phyloP scores from a whole-genome alignment of 1,140 invertebrate species.

The Eueides isabella region DNA sequence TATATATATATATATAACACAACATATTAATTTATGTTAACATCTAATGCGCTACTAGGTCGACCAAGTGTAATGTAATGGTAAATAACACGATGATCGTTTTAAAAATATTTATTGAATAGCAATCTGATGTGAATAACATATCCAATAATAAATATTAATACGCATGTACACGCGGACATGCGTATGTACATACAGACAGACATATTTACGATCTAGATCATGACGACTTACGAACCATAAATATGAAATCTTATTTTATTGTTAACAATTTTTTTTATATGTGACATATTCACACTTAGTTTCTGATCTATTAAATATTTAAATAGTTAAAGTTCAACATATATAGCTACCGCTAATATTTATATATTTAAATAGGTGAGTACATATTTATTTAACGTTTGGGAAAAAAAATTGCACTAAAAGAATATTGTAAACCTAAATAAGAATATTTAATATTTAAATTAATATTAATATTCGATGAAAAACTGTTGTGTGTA shows the following conservation, averaged over 20 bases:
- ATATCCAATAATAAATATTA: background rate
- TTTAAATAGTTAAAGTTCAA: background rate
- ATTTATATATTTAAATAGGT: too few relatives aligned
- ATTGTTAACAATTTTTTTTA: too few relatives aligned
- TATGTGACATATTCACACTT: background rate
- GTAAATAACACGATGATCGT: background rate
- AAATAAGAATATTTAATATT: background rate
- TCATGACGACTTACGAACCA: too few relatives aligned
- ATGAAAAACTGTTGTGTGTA: background rate
- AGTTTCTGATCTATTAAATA: background rate
- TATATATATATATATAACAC: too few relatives aligned
- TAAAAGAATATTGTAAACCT: background rate
- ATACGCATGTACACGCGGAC: background rate
- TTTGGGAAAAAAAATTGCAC: too few relatives aligned
- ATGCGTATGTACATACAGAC: too few relatives aligned
- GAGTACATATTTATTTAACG: too few relatives aligned
- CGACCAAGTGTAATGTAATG: background rate
- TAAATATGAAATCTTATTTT: background rate
- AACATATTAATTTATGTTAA: too few relatives aligned
- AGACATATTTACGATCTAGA: too few relatives aligned
- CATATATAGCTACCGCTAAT: background rate
- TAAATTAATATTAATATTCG: background rate
- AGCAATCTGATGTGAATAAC: background rate
- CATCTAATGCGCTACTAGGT: background rate
- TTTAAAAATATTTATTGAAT: background rate